phyloP scores from a whole-genome alignment of 2,888 invertebrate genomes.

The Spisula solida region DNA sequence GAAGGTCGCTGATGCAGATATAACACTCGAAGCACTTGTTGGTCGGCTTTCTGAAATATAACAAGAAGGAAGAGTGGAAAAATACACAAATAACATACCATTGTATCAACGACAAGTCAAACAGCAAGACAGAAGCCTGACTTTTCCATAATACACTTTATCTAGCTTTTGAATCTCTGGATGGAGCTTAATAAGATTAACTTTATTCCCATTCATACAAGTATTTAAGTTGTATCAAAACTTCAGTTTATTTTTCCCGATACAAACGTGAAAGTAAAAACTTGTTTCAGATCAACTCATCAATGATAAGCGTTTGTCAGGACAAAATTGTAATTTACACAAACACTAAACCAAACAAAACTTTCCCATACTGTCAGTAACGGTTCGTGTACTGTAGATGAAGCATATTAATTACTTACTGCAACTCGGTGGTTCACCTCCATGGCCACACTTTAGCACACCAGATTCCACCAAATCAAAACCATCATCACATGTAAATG shows the following conservation, averaged over 20 bases:
- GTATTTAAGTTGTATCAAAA: too few relatives aligned
- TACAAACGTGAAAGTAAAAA: too few relatives aligned
- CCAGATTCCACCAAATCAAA: not conserved
- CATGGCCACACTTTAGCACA: not conserved
- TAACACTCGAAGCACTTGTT: not conserved
- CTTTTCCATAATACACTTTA: not conserved
- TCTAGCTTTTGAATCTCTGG: not conserved
- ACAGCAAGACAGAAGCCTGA: not conserved
- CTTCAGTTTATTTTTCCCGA: too few relatives aligned
- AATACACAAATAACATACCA: not conserved
- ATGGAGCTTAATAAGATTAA: not conserved
- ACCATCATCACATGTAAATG: not conserved
- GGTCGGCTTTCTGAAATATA: not conserved
- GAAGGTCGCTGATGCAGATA: not conserved
- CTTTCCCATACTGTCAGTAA: not conserved
- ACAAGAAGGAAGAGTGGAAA: not conserved
- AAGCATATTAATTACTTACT: not conserved
- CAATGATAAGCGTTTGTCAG: too few relatives aligned
- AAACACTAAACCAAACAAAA: not conserved
- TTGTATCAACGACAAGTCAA: not conserved
- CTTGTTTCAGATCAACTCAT: too few relatives aligned
- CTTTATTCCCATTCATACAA: too few relatives aligned
- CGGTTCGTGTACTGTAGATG: not conserved
- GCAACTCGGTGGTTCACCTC: not conserved
- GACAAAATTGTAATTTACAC: not conserved